Evolutionary conservation across 2,888 invertebrate genomes (phyloP).

Genomic region (Himalopsyche tibetana): DNA sequence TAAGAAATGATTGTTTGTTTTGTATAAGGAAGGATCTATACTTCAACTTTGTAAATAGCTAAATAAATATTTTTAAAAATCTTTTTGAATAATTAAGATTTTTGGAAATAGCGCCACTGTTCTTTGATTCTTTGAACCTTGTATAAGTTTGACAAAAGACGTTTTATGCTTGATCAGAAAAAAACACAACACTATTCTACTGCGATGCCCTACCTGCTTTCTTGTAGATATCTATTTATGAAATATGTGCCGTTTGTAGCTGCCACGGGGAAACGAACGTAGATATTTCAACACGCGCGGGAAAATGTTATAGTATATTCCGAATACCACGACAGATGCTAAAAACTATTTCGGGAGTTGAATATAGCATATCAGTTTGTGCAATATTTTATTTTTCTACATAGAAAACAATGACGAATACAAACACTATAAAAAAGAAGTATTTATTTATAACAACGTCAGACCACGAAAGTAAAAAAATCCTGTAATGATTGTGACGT

Average conservation of each 20-base stretch:
- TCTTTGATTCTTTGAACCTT: neutral
- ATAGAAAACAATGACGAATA: no score
- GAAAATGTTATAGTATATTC: neutral
- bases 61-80: no score
- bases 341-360: neutral
- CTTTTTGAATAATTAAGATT: no score
- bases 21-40: no score
- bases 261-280: neutral
- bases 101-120: neutral
- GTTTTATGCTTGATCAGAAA: conserved; percentile 3
- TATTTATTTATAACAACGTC: no score
- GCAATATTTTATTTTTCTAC: no score
- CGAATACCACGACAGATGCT: neutral
- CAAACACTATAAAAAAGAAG: no score
- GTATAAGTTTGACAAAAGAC: conserved; percentile 24
- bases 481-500: no score
- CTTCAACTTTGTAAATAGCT: no score
- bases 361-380: no score
- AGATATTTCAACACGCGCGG: neutral
- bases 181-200: neutral
- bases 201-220: neutral
- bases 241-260: conserved; percentile 1
- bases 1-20: no score
- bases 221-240: neutral
- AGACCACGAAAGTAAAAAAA: no score